Conservation (phyloP, 2,797 vertebrate species). For the Brachyrhaphis roseni region DNA sequence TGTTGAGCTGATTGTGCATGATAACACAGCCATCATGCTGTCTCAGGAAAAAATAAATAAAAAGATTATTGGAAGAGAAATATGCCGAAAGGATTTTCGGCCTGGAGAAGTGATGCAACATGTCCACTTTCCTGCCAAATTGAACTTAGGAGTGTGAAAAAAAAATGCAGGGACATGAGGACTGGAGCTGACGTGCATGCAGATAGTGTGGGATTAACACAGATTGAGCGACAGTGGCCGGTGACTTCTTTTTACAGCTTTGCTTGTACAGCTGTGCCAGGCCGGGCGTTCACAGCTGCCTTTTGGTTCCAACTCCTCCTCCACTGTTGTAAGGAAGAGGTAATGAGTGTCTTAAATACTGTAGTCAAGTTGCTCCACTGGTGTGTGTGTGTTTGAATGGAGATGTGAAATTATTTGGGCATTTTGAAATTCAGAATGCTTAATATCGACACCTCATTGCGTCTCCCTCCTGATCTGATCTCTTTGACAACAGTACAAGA, state of each 20-base stretch:
- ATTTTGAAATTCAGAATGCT: conserved; percentile 57
- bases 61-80: conserved; percentile 50
- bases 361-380: conserved; percentile 54
- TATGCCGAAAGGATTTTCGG: conserved; percentile 59
- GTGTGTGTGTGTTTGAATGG: conserved; percentile 19
- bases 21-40: conserved; percentile 33
- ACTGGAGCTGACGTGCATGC: conserved; percentile 61
- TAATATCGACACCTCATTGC: conserved; percentile 56
- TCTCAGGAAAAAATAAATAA: conserved; percentile 34
- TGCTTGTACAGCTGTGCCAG: conserved; percentile 80
- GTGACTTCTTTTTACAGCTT: conserved; percentile 67
- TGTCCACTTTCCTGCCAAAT: conserved; percentile 68
- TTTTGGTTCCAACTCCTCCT: conserved; percentile 63
- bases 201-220: conserved; percentile 72
- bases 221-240: conserved; percentile 71
- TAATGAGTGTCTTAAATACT: conserved; percentile 72
- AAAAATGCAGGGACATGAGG: conserved; percentile 54
- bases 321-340: conserved; percentile 50
- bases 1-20: conserved; percentile 34
- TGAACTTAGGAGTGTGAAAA: conserved; percentile 67
- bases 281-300: conserved; percentile 63
- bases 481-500: conserved; percentile 55
- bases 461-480: conserved; percentile 44
- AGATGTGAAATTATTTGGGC: conserved; percentile 61
- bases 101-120: conserved; percentile 66